Conservation (phyloP, 2,797 vertebrate genomes). For the Leptoclinus maculatus region DNA sequence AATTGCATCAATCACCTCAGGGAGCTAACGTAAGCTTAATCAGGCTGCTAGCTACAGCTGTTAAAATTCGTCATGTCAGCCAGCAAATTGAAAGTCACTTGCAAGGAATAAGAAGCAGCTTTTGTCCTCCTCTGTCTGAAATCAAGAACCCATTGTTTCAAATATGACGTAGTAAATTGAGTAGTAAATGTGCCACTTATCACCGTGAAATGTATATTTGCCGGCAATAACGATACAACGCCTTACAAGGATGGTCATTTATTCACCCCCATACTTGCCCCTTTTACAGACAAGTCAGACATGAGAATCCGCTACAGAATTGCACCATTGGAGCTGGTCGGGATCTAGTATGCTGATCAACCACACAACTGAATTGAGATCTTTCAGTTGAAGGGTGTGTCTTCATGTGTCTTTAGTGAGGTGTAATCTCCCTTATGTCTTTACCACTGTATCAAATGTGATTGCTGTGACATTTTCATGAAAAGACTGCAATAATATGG, state of each 20-base stretch:
- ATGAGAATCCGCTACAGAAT: not conserved
- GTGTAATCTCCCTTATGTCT: slow-evolving; percentile 56
- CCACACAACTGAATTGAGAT: slow-evolving; percentile 51
- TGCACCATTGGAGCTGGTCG: slow-evolving; percentile 6
- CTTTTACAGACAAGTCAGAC: not conserved
- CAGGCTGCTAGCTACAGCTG: not conserved
- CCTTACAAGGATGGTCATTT: not conserved
- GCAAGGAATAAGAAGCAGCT: too few species aligned
- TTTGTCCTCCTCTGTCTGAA: not conserved
- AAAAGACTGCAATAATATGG: slow-evolving; percentile 69
- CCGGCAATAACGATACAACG: not conserved
- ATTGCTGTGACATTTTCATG: slow-evolving; percentile 63
- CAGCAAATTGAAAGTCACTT: too few species aligned
- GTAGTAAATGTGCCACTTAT: not conserved
- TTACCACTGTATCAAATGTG: slow-evolving; percentile 57
- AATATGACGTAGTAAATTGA: not conserved
- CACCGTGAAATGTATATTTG: not conserved
- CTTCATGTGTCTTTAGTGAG: slow-evolving; percentile 58
- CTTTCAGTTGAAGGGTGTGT: slow-evolving; percentile 45
- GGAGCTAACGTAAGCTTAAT: not conserved
- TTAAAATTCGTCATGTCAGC: too few species aligned
- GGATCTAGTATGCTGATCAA: slow-evolving; percentile 34
- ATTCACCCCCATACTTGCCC: not conserved
- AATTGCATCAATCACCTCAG: not conserved
- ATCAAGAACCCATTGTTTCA: not conserved